Evolutionary conservation across 2,888 invertebrate species (phyloP), one percentile per base, ranked within the genome.

Genomic region (Choreutis nemorana): DNA sequence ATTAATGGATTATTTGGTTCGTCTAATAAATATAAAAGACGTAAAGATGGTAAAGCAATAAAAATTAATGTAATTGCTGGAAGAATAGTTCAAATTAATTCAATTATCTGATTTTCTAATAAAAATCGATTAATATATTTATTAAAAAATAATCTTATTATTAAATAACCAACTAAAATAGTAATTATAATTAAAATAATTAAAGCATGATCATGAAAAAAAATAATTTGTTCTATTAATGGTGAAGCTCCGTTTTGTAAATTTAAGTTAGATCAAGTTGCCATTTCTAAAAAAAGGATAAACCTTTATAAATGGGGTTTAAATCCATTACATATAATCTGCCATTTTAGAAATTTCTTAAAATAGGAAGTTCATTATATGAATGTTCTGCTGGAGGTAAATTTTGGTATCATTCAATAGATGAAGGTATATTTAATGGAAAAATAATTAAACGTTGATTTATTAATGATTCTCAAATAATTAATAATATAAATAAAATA

Each of bases 221-320:
- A 83, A 49, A 71, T 79, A 66, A 85, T 66, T 79, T 85, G 82
- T 83, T 84, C 84, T 82, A 86, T 86, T 63, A 84, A 55, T 21
- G 83, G 83, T 0, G 85, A 85, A 25, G 72, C 65, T 44, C 82
- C 63, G 68, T 86, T 82, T 83, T 85, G 84, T 37, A 85, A 55
- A 34, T 66, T 67, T 42, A 84, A 45, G 48, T 75, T 79, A 40
- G 81, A 73, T 81, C 83, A 83, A 45, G 81, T 82, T 66, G 78
- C 65, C 63, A 83, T 82, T 79, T 83, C 78, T 82, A 82, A 83
- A 77, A 81, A 83, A 83, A 81, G 73, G 66, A 63, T 51, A 62
- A 55, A 61, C 68, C 81, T 84, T 84, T 84, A 84, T 83, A 66
- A 72, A 81, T 82, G 83, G 67, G 81, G 77, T 79, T 85, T 85